phyloP scores from a whole-genome alignment of 2,113 vertebrate genomes.

The Lepus americanus region DNA sequence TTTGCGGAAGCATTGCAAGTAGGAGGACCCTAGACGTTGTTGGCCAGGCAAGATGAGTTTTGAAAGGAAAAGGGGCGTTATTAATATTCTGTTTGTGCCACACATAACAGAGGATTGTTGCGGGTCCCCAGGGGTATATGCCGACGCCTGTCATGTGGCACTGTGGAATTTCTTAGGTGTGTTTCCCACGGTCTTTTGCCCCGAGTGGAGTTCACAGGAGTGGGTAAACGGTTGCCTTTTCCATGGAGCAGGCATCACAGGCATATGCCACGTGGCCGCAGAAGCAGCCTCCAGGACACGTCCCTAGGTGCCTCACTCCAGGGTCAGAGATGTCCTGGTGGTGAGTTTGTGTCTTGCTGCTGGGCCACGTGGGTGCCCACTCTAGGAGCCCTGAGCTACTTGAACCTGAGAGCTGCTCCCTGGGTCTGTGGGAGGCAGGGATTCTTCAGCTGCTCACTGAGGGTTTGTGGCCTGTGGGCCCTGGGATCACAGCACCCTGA shows the following conservation, averaged over 20 bases:
- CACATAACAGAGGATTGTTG: background rate
- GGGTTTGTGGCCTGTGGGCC: background rate
- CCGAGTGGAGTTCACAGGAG: background rate
- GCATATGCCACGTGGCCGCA: background rate
- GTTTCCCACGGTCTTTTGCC: background rate
- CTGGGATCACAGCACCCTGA: background rate
- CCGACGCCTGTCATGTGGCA: background rate
- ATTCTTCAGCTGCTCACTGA: accelerated
- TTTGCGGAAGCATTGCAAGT: background rate
- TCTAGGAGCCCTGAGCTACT: background rate
- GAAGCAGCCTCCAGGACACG: background rate
- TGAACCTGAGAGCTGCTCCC: background rate
- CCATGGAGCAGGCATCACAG: background rate
- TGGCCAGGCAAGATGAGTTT: background rate
- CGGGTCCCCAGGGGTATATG: background rate
- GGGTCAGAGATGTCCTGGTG: background rate
- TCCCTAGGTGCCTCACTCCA: background rate
- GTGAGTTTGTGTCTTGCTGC: background rate
- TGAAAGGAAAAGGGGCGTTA: background rate
- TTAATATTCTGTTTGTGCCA: background rate
- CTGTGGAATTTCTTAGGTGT: background rate
- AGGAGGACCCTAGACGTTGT: background rate
- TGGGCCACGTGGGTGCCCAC: background rate
- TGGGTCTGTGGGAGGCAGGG: background rate
- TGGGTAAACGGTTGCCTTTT: background rate